Conservation (phyloP, 2,888 invertebrate genomes). For the Drosophila kuntzei region DNA sequence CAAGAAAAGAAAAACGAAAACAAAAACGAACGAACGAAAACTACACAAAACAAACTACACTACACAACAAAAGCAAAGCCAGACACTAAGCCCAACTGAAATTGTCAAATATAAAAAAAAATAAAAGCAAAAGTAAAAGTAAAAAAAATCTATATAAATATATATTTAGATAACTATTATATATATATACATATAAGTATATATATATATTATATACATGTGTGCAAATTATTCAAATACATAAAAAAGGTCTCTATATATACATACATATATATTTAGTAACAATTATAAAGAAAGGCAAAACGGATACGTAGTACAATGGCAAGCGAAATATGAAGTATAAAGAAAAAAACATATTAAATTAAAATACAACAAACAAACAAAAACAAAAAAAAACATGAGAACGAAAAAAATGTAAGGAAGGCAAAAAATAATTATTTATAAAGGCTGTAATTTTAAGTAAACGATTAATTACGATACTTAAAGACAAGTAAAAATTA, state of each 20-base stretch:
- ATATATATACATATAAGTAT: conserved; percentile 63
- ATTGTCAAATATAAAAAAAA: conserved; percentile 73
- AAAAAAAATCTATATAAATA: conserved; percentile 70
- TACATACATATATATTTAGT: conserved; percentile 64
- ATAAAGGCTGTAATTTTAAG: conserved; percentile 86
- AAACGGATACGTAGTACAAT: conserved; percentile 82
- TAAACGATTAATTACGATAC: conserved; percentile 64
- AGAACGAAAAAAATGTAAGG: conserved; percentile 13
- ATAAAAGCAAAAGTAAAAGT: conserved; percentile 33
- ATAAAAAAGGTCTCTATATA: conserved; percentile 64
- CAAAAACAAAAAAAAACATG: no score
- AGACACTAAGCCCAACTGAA: conserved; percentile 80
- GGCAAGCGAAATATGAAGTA: conserved; percentile 80
- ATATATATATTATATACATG: conserved; percentile 71
- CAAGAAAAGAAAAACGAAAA: conserved; percentile 18
- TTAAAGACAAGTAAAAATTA: conserved; percentile 52
- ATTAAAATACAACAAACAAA: conserved; percentile 35
- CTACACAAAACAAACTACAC: conserved; percentile 50
- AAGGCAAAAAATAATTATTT: conserved; percentile 77
- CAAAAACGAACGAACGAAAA: conserved; percentile 6
- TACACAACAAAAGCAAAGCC: conserved; percentile 71
- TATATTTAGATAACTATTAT: conserved; percentile 80
- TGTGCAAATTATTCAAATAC: conserved; percentile 79
- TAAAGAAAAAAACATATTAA: conserved; percentile 64
- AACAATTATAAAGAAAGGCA: conserved; percentile 67